phyloP scores from a whole-genome alignment of 2,888 invertebrate species.

The Beris chalybata region DNA sequence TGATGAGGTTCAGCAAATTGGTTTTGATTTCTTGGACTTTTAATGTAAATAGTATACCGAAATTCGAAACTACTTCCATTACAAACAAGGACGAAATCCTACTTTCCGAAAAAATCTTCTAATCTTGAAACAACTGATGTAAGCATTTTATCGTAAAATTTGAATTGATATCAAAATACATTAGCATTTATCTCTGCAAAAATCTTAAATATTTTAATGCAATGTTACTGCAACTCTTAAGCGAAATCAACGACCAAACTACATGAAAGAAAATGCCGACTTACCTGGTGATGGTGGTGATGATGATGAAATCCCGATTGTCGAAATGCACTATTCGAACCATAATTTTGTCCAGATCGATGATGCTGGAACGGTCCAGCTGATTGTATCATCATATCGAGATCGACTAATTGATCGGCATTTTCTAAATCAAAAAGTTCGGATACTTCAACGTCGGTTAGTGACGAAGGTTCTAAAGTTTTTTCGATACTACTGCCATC shows the following conservation, averaged over 20 bases:
- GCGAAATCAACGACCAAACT: slow-evolving; percentile 1
- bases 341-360: slow-evolving; percentile 41
- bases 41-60: no score
- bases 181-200: no score
- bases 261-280: background rate
- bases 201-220: no score
- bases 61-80: no score
- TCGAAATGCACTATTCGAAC: slow-evolving; percentile 51
- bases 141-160: no score
- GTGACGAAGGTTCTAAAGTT: slow-evolving; percentile 33
- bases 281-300: slow-evolving; percentile 40
- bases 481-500: slow-evolving; percentile 16
- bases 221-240: background rate
- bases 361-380: slow-evolving; percentile 52
- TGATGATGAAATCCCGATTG: slow-evolving; percentile 52
- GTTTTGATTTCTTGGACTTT: no score
- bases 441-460: slow-evolving; percentile 42
- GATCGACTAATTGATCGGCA: slow-evolving; percentile 53
- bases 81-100: no score
- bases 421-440: slow-evolving; percentile 55
- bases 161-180: no score
- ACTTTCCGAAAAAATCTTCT: no score
- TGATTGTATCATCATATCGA: slow-evolving; percentile 55
- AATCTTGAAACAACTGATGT: no score
- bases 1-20: no score